phyloP scores from a whole-genome alignment of 2,888 invertebrate species.

The Aleiodes testaceus region DNA sequence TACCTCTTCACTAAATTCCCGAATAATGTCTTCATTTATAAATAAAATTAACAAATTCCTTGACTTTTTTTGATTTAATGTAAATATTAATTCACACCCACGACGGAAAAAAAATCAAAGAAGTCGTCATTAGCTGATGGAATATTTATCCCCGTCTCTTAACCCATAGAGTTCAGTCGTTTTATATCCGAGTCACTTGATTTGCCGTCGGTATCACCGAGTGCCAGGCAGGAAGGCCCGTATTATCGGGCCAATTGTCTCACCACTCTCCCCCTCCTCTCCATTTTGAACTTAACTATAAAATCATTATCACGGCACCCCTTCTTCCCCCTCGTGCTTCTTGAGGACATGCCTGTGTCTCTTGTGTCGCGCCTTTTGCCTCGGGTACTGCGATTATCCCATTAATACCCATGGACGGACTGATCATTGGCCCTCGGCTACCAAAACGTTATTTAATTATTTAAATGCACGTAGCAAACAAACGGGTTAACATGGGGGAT shows the following conservation, averaged over 20 bases:
- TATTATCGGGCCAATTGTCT: slow-evolving; percentile 72
- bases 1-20: background rate
- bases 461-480: slow-evolving; percentile 58
- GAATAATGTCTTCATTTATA: background rate
- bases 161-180: slow-evolving; percentile 48
- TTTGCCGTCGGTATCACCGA: slow-evolving; percentile 71
- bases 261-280: slow-evolving; percentile 61
- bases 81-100: background rate
- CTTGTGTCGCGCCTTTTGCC: slow-evolving; percentile 50
- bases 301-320: slow-evolving; percentile 70
- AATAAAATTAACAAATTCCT: background rate
- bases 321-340: slow-evolving; percentile 51
- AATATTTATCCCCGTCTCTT: slow-evolving; percentile 50
- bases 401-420: slow-evolving; percentile 63
- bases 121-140: slow-evolving; percentile 42
- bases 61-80: background rate
- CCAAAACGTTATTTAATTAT: slow-evolving; percentile 66
- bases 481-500: slow-evolving; percentile 4
- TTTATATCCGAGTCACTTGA: slow-evolving; percentile 65
- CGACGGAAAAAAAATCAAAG: background rate
- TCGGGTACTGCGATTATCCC: slow-evolving; percentile 69
- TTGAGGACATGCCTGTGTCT: slow-evolving; percentile 22
- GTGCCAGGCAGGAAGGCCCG: slow-evolving; percentile 72
- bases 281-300: slow-evolving; percentile 66
- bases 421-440: slow-evolving; percentile 52